Conservation (phyloP, 2,888 invertebrate species). For the Platycnemis pennipes region DNA sequence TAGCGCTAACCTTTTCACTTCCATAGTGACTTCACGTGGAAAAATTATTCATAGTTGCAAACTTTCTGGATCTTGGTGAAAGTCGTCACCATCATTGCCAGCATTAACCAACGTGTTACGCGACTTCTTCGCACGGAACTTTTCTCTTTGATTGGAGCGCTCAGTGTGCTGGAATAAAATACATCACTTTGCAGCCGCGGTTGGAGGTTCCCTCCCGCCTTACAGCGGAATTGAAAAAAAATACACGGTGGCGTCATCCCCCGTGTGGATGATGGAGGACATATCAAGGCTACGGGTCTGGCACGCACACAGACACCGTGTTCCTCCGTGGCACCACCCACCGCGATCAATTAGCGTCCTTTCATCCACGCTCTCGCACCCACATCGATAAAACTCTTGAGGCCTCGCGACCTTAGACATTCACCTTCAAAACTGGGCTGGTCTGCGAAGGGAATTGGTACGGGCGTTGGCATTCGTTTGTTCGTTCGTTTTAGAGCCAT, state of each 20-base stretch:
- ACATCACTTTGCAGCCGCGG: background rate
- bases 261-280: background rate
- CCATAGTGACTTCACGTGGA: too few relatives aligned
- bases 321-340: conserved; percentile 18
- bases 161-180: background rate
- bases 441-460: background rate
- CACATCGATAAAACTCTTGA: background rate
- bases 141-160: background rate
- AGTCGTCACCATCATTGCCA: background rate
- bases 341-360: background rate
- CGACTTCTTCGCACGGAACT: background rate
- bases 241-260: background rate
- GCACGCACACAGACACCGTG: background rate
- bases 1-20: too few relatives aligned
- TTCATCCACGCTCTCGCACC: background rate
- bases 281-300: background rate
- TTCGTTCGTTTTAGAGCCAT: background rate
- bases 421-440: conserved; percentile 22
- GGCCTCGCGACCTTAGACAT: background rate
- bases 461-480: background rate
- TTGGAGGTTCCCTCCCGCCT: background rate
- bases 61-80: background rate
- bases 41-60: background rate
- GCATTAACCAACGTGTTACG: background rate
- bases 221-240: background rate